Evolutionary conservation across 1,140 invertebrate species (phyloP).

Genomic region (Drosophila elegans): DNA sequence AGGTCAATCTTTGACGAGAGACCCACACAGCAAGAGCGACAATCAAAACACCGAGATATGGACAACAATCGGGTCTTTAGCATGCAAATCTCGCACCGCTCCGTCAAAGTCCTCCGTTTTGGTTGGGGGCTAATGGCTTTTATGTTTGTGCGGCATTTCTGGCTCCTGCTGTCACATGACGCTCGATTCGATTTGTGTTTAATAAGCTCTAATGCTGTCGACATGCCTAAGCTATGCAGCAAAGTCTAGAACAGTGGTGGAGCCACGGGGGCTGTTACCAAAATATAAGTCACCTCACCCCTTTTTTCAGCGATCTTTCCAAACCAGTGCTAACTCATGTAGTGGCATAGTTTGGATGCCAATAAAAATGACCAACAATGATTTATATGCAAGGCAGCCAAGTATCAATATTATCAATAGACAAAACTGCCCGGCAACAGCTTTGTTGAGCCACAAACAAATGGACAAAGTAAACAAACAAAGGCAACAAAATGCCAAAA

Average conservation of each 20-base stretch:
- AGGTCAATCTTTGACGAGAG: constrained; percentile 30
- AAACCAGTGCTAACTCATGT: constrained; percentile 31
- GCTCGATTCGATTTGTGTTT: constrained; percentile 60
- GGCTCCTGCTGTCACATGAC: constrained; percentile 68
- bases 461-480: constrained; percentile 39
- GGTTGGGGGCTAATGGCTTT: constrained; percentile 48
- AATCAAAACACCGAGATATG: constrained; percentile 12
- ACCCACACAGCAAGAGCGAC: constrained; percentile 7
- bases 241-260: constrained; percentile 24
- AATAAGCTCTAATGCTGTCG: constrained; percentile 66
- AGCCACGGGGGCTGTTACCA: neutral
- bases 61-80: constrained; percentile 44
- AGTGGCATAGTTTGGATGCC: constrained; percentile 71
- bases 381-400: constrained; percentile 80
- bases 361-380: constrained; percentile 77
- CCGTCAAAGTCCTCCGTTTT: constrained; percentile 28
- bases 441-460: constrained; percentile 28
- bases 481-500: constrained; percentile 53
- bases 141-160: constrained; percentile 49
- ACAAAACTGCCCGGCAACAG: constrained; percentile 51
- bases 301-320: neutral
- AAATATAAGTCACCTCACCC: neutral
- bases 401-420: constrained; percentile 75
- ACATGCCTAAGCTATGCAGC: constrained; percentile 33
- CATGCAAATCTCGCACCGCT: constrained; percentile 46